Evolutionary conservation across 30 jellyfish, hydroid and myxozoan genomes (phyloP).

Genomic region (Mastigias papua): DNA sequence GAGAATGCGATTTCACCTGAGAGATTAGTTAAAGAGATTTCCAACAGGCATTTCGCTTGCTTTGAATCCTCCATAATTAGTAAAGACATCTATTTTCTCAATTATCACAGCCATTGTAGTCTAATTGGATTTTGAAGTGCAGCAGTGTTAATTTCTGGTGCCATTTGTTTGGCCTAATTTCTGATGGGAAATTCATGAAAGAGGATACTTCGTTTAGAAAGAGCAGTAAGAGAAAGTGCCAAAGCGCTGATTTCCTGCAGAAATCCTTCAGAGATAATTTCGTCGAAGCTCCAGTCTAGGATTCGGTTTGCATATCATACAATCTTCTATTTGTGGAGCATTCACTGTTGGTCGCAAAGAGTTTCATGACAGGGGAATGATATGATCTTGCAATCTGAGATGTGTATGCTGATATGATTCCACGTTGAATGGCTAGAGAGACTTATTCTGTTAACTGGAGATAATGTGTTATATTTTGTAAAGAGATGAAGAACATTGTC

Average conservation of each 20-base stretch:
- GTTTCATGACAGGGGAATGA: neutral
- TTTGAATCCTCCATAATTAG: neutral
- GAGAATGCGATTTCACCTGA: neutral
- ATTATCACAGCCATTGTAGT: neutral
- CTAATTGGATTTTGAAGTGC: neutral
- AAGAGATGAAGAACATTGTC: neutral
- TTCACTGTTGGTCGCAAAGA: neutral
- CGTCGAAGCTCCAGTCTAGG: neutral
- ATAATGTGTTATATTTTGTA: neutral
- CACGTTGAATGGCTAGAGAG: neutral
- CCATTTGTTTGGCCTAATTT: constrained; percentile 17
- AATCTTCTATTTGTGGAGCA: neutral
- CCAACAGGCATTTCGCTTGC: neutral
- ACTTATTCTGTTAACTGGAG: neutral
- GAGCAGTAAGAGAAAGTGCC: neutral
- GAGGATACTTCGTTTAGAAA: neutral
- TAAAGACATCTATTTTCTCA: neutral
- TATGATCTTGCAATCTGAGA: neutral
- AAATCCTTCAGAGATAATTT: neutral
- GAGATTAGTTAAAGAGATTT: neutral
- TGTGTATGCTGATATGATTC: constrained; percentile 7
- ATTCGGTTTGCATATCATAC: neutral
- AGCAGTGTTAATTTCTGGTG: neutral
- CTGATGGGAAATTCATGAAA: neutral
- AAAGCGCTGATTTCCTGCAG: neutral